A percentile compares a stretch with the other conserved stretches of the same genome.
These are phyloP conservation scores for Eulemur macaco DNA, from an alignment of 2,113 vertebrate genomes.

Conservation along the genomic window DNA sequence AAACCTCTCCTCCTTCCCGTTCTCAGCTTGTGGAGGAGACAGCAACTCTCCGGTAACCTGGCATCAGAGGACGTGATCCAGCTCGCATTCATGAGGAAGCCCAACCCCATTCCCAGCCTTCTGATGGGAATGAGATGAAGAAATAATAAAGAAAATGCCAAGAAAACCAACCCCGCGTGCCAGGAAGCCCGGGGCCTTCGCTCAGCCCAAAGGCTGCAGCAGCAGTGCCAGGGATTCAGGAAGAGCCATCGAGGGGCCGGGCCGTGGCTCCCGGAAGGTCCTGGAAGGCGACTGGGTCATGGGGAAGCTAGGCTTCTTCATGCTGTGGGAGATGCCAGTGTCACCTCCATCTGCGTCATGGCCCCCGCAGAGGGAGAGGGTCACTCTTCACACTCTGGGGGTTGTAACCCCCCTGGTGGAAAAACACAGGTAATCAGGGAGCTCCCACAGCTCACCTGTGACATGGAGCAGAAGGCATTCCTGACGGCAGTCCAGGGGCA, in stretches of 20 bases:
- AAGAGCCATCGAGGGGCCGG: accelerated
- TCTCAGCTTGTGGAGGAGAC: background rate
- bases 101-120: background rate
- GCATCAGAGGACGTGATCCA: background rate
- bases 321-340: background rate
- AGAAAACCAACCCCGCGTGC: background rate
- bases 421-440: background rate
- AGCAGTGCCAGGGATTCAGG: background rate
- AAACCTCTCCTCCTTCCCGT: background rate
- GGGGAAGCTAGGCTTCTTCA: background rate
- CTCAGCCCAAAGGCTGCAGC: background rate
- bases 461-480: background rate
- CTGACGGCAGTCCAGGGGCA: accelerated
- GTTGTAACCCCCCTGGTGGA: too few relatives aligned
- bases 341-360: background rate
- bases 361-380: accelerated
- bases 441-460: too few relatives aligned
- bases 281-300: background rate
- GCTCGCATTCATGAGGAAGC: background rate
- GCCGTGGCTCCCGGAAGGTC: accelerated
- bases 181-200: background rate
- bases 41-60: background rate
- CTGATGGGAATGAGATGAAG: background rate
- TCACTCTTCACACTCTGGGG: background rate
- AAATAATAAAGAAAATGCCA: constrained; percentile 57